Evolutionary conservation across 2,797 vertebrate genomes (phyloP), one percentile per base, ranked within the genome.

Genomic region (Lerista edwardsae): DNA sequence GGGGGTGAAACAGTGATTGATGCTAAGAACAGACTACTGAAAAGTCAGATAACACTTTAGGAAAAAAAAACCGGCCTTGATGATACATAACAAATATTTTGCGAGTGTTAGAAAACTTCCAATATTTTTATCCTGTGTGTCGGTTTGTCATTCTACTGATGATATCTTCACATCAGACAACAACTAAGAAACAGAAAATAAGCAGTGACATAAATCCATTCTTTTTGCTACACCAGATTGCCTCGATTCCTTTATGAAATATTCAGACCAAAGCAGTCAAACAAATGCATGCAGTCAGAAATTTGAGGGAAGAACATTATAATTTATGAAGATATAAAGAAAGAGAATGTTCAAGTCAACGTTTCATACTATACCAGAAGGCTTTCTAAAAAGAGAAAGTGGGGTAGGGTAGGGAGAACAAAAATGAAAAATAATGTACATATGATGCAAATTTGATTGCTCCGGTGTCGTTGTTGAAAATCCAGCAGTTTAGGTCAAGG

Each of bases 161-260:
- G 88, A 15, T 77, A 61, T 89, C 83, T n/a, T n/a, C n/a, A n/a
- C n/a, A 44, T 15, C 90, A 86, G 86, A 87, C 87, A 85, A 89
- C 89, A 36, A n/a, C 69, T 88, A 77, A 83, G 89, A 90, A 80
- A 86, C 34, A 44, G 75, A 87, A 75, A 76, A 73, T 79, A 51
- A 64, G 64, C 27, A 72, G 39, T 31, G 39, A 41, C 76, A 74
- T 74, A 79, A 65, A 79, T 64, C 59, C 61, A 47, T 91, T 71
- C 87, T 90, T 55, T 55, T 55, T 75, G 85, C 86, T 83, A 47
- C 6, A 61, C 23, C 88, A 80, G 36, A 67, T 77, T 89, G 64
- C 82, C 74, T 87, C 89, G 80, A 87, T 47, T 55, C 71, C 88
- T 57, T 88, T 84, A 90, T 74, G 91, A 90, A 92, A 90, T 80